Percentiles rank a stretch among this genome's conserved stretches.
phyloP scores from a whole-genome alignment of 2,797 vertebrate species.

The Odontamblyopus lacepedii region DNA sequence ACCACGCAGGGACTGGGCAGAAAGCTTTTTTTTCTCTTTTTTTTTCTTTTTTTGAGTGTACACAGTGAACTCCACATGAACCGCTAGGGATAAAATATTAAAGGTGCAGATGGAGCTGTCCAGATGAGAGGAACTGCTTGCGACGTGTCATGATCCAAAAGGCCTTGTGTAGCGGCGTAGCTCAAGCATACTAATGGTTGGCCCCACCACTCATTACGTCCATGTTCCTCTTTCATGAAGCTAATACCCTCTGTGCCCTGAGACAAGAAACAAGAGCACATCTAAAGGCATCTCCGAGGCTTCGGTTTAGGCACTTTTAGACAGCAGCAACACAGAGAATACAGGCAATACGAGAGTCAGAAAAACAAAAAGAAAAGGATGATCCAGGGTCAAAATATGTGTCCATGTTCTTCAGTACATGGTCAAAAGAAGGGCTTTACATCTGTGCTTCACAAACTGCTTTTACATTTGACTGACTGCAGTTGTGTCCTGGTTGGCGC shows the following conservation, averaged over 20 bases:
- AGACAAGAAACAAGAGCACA: conserved; percentile 74
- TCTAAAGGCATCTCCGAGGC: conserved; percentile 65
- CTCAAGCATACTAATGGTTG: conserved; percentile 95
- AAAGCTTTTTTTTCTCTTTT: conserved; percentile 89
- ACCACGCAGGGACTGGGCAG: conserved; percentile 86
- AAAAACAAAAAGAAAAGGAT: conserved; percentile 25
- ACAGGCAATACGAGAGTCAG: background rate
- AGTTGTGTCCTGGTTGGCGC: background rate
- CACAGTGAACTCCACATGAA: conserved; percentile 96
- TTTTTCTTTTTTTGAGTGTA: conserved; percentile 82
- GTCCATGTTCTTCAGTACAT: background rate
- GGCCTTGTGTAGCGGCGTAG: conserved; percentile 89
- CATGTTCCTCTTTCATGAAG: conserved; percentile 91
- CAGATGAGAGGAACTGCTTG: conserved; percentile 94
- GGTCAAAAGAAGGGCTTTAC: background rate
- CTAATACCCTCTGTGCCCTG: conserved; percentile 88
- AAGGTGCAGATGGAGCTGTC: conserved; percentile 99
- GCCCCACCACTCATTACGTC: conserved; percentile 91
- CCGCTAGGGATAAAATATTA: conserved; percentile 96
- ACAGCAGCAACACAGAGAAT: conserved; percentile 10
- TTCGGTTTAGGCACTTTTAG: conserved; percentile 42
- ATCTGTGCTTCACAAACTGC: no score
- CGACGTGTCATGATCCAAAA: conserved; percentile 96
- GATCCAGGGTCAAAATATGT: conserved; percentile 20
- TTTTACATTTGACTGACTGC: background rate